Conservation (phyloP, 2,113 vertebrate species). For the Anseranas semipalmata region DNA sequence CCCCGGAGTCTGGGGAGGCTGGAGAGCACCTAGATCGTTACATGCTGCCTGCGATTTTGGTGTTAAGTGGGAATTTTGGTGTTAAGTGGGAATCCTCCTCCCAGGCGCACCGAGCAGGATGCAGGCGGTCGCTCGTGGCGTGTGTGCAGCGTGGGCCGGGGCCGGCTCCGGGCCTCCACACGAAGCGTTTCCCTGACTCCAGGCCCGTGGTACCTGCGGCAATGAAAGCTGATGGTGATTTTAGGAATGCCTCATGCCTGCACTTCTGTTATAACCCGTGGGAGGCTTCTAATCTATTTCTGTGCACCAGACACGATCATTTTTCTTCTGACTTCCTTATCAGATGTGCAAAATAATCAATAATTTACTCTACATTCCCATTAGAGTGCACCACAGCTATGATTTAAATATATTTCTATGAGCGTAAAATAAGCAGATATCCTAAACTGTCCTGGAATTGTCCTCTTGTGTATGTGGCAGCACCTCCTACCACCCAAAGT, state of each 20-base stretch:
- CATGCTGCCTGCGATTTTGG: neutral
- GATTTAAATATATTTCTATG: neutral
- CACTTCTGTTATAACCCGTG: neutral
- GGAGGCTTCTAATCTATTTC: slow-evolving; percentile 45
- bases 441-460: neutral
- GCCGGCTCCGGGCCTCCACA: neutral
- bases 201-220: neutral
- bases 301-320: neutral
- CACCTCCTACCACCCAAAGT: neutral
- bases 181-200: neutral
- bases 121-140: neutral
- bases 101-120: neutral
- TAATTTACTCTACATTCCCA: slow-evolving; percentile 20
- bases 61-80: neutral
- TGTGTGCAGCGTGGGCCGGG: too few species aligned
- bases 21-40: neutral
- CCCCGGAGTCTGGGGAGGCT: neutral
- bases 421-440: neutral
- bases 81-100: too few species aligned
- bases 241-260: neutral
- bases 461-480: neutral
- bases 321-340: slow-evolving; percentile 1
- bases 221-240: slow-evolving; percentile 10
- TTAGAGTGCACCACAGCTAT: neutral
- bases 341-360: slow-evolving; percentile 32